Evolutionary conservation across 2,888 invertebrate genomes (phyloP).

Genomic region (Thumatha senex): DNA sequence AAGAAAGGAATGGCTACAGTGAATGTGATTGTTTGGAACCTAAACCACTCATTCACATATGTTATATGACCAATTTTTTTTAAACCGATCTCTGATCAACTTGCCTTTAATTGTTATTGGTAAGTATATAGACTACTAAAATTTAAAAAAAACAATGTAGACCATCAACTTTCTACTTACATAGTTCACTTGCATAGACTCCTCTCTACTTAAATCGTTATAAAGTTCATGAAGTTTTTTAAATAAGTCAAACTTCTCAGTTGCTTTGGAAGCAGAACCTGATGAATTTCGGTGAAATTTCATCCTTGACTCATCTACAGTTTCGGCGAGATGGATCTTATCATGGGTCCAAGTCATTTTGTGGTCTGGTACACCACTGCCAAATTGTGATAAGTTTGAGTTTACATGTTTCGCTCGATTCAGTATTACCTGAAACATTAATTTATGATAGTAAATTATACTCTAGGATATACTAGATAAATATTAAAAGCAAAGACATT

Average conservation of each 20-base stretch:
- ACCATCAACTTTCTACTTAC: conserved; percentile 54
- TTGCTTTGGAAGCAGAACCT: conserved; percentile 60
- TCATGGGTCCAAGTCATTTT: conserved; percentile 83
- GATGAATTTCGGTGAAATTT: conserved; percentile 73
- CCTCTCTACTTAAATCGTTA: conserved; percentile 75
- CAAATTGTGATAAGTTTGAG: conserved; percentile 72
- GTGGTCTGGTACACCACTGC: conserved; percentile 77
- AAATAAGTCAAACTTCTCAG: conserved; percentile 77
- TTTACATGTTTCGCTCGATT: conserved; percentile 80
- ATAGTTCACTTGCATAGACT: conserved; percentile 70
- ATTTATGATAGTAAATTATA: conserved; percentile 23
- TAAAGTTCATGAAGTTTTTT: conserved; percentile 79
- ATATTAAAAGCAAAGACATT: conserved; percentile 39
- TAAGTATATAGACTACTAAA: too few relatives aligned
- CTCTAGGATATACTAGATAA: conserved; percentile 19
- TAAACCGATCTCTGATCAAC: too few relatives aligned
- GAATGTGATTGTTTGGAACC: too few relatives aligned
- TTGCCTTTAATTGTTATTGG: too few relatives aligned
- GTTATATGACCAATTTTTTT: too few relatives aligned
- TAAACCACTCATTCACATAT: too few relatives aligned
- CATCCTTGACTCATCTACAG: conserved; percentile 77
- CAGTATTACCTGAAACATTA: conserved; percentile 71
- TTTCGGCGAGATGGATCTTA: conserved; percentile 77
- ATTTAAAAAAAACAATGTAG: too few relatives aligned
- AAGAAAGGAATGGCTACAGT: too few relatives aligned